Conservation (phyloP, 2,113 vertebrate species). For the Apteryx mantelli region DNA sequence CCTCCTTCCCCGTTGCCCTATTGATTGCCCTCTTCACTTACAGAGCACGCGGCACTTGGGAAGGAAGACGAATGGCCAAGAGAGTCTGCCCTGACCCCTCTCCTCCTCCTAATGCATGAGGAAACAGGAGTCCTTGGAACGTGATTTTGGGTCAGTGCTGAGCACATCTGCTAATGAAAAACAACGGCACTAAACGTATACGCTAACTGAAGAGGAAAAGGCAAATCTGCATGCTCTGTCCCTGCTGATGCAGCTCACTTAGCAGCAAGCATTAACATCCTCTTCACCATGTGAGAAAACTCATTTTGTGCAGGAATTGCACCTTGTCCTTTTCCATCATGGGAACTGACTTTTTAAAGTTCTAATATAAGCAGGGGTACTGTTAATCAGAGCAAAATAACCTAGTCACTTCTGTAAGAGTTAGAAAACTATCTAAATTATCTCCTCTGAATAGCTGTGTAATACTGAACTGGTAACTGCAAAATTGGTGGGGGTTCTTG, state of each 20-base stretch:
- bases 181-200: not conserved
- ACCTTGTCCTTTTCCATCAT: not conserved
- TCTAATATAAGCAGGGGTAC: not conserved
- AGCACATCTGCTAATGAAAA: not conserved
- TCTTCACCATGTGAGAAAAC: not conserved
- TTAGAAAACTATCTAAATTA: not conserved
- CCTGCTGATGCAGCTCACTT: not conserved
- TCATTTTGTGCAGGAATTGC: not conserved
- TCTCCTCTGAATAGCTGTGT: not conserved
- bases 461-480: not conserved
- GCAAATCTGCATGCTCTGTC: not conserved
- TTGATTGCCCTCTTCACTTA: constrained; percentile 57
- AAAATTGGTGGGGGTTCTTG: not conserved
- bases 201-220: not conserved
- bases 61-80: constrained; percentile 27
- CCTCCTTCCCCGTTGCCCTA: constrained; percentile 55
- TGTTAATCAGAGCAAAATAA: not conserved
- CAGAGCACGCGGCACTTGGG: constrained; percentile 10
- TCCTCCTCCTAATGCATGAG: not conserved
- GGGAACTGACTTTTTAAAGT: not conserved
- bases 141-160: not conserved
- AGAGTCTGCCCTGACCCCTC: not conserved
- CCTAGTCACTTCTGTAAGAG: not conserved
- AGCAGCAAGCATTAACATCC: not conserved
- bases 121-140: not conserved